phyloP scores from a whole-genome alignment of 2,888 invertebrate genomes.

The Muscina levida region DNA sequence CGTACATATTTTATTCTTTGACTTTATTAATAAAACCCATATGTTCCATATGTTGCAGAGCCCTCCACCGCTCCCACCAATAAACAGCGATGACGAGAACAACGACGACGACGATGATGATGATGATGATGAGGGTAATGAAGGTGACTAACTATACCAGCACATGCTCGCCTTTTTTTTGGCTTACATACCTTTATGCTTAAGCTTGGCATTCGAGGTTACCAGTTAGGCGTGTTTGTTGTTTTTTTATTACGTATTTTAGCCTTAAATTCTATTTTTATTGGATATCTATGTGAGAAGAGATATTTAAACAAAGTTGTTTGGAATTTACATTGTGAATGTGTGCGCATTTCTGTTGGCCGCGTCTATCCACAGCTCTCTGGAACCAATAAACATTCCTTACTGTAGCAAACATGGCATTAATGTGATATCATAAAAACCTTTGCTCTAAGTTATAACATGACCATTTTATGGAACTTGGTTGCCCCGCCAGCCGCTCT shows the following conservation, averaged over 20 bases:
- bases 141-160: too few species aligned
- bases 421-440: slow-evolving; percentile 36
- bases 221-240: slow-evolving; percentile 17
- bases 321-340: not conserved
- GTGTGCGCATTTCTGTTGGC: not conserved
- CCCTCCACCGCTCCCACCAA: too few species aligned
- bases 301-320: slow-evolving; percentile 33
- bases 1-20: not conserved
- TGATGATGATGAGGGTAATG: too few species aligned
- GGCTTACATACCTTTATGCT: not conserved
- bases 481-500: not conserved
- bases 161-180: not conserved
- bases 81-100: too few species aligned
- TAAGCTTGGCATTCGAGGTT: not conserved
- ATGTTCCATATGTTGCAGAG: slow-evolving; percentile 15
- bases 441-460: slow-evolving; percentile 12
- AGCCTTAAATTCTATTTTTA: slow-evolving; percentile 56
- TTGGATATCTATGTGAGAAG: slow-evolving; percentile 42
- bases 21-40: slow-evolving; percentile 23
- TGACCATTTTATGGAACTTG: slow-evolving; percentile 10
- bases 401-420: slow-evolving; percentile 29
- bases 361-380: not conserved
- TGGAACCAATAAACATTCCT: slow-evolving; percentile 40
- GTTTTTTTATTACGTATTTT: slow-evolving; percentile 50
- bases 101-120: too few species aligned